These are phyloP conservation scores for Drosophila watanabei DNA, from an alignment of 1,140 invertebrate species.

Conservation along the genomic window DNA sequence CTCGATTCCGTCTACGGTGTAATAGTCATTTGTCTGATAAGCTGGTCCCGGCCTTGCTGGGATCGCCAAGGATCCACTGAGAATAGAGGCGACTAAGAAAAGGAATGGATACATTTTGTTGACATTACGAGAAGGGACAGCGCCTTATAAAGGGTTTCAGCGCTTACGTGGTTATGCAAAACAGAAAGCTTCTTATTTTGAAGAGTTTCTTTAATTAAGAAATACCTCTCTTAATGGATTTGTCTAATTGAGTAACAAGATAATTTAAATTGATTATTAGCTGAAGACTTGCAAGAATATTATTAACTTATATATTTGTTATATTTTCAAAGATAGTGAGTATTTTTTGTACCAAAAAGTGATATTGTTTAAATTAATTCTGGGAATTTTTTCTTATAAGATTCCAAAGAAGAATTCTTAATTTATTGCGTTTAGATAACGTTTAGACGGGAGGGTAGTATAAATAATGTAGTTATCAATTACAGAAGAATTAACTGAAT, in stretches of 20 bases:
- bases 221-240: neutral
- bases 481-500: neutral
- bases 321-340: neutral
- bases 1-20: slow-evolving; percentile 84
- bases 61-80: slow-evolving; percentile 2
- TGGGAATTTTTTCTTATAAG: neutral
- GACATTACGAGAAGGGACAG: neutral
- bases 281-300: neutral
- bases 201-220: neutral
- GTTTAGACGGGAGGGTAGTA: neutral
- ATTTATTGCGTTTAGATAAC: neutral
- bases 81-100: neutral
- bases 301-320: neutral
- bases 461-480: neutral
- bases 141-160: slow-evolving; percentile 1
- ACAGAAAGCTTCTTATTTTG: neutral
- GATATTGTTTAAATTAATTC: neutral
- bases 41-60: neutral
- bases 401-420: neutral
- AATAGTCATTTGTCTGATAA: slow-evolving; percentile 40
- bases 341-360: neutral
- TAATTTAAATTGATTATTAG: neutral
- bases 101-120: slow-evolving; percentile 6
- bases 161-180: neutral
- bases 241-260: neutral